Evolutionary conservation across 2,797 vertebrate genomes (phyloP).

Genomic region (Diplodus sargus): DNA sequence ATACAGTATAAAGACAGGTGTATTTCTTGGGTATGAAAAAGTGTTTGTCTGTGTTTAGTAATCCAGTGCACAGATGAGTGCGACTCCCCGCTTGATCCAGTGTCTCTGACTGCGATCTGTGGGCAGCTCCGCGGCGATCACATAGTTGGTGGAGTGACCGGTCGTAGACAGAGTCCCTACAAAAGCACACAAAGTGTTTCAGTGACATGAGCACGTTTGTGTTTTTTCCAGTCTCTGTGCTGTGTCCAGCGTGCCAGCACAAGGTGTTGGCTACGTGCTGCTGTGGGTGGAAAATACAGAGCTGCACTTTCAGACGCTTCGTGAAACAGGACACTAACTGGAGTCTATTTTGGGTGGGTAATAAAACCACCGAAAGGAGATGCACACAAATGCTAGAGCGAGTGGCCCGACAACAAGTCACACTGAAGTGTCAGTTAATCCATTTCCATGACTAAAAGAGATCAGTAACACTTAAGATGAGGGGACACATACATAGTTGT

Average conservation of each 20-base stretch:
- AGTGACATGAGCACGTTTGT: not conserved
- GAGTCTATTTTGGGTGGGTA: conserved; percentile 77
- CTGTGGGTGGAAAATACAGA: conserved; percentile 72
- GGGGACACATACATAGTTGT: no score
- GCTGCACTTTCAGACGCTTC: conserved; percentile 67
- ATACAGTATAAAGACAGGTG: not conserved
- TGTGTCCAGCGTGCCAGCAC: conserved; percentile 15
- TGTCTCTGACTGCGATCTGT: conserved; percentile 83
- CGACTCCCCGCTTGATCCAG: conserved; percentile 94
- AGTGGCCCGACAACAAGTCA: conserved; percentile 24
- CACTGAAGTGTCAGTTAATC: conserved; percentile 5
- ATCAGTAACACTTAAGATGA: no score
- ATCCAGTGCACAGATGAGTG: conserved; percentile 92
- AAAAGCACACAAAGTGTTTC: conserved; percentile 45
- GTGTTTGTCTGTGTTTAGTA: conserved; percentile 78
- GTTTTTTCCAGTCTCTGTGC: conserved; percentile 35
- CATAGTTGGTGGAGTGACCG: conserved; percentile 92
- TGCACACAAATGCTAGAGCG: conserved; percentile 48
- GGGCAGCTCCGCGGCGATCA: conserved; percentile 92
- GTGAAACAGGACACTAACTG: conserved; percentile 77
- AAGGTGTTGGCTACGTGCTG: conserved; percentile 42
- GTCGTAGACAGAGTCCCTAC: conserved; percentile 91
- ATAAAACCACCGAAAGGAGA: conserved; percentile 70
- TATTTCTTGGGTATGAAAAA: not conserved
- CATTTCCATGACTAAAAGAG: not conserved